Evolutionary conservation across 37 sponge, comb jelly and placozoan genomes (phyloP).

Genomic region (Hormiphora californensis): DNA sequence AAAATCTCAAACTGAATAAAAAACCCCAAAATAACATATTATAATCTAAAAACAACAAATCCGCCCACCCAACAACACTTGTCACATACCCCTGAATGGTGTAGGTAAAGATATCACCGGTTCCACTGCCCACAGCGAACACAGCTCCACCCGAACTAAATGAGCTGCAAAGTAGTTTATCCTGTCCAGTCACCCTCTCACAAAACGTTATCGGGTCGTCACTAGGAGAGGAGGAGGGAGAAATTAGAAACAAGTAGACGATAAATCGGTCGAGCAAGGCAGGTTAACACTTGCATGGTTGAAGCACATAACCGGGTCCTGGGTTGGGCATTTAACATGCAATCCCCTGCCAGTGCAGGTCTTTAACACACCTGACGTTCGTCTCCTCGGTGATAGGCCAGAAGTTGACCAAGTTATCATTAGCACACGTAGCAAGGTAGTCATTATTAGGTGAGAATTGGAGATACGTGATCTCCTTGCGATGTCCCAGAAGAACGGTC

Average conservation of each 20-base stretch:
- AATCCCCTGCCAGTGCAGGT: no score
- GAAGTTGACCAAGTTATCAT: slow-evolving; percentile 32
- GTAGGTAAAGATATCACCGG: slow-evolving; percentile 43
- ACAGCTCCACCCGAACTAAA: slow-evolving; percentile 42
- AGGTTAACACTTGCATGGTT: no score
- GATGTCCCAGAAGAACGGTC: slow-evolving; percentile 13
- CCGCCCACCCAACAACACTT: not conserved
- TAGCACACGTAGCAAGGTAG: slow-evolving; percentile 16
- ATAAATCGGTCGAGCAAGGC: no score
- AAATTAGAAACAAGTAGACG: not conserved
- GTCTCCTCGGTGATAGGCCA: slow-evolving; percentile 28
- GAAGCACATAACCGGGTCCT: no score
- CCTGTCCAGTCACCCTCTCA: not conserved
- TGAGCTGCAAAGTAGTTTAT: slow-evolving; percentile 25
- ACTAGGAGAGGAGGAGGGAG: not conserved
- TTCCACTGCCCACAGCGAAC: slow-evolving; percentile 15
- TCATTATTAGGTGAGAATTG: slow-evolving; percentile 44
- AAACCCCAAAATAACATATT: not conserved
- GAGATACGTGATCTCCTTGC: not conserved
- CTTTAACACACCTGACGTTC: slow-evolving; percentile 13
- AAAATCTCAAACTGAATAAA: not conserved
- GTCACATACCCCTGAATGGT: not conserved
- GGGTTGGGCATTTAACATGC: no score
- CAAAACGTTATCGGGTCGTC: slow-evolving; percentile 23
- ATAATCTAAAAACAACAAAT: not conserved